Conservation (phyloP, 2,113 vertebrate genomes). For the Odobenus rosmarus region DNA sequence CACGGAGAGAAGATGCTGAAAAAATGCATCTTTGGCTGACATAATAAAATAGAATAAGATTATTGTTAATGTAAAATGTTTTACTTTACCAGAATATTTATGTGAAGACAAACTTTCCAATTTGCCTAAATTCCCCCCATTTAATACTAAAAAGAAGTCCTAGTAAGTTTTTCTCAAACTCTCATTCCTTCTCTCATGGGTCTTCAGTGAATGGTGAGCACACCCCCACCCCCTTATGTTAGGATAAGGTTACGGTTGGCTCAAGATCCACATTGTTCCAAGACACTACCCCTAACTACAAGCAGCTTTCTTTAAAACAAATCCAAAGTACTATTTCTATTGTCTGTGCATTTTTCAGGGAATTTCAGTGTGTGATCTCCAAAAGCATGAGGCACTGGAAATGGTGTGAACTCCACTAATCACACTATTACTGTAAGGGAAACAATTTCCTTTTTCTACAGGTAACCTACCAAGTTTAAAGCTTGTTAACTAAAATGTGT, state of each 20-base stretch:
- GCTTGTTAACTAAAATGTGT: background rate
- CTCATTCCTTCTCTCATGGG: background rate
- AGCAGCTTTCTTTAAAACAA: background rate
- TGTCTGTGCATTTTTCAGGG: background rate
- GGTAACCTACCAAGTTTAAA: background rate
- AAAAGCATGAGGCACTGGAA: background rate
- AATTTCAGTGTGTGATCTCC: background rate
- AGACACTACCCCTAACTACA: background rate
- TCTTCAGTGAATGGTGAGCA: background rate
- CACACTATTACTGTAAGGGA: background rate
- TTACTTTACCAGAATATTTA: background rate
- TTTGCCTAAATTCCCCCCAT: background rate
- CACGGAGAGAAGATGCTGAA: background rate
- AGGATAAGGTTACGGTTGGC: background rate
- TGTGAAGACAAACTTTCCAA: background rate
- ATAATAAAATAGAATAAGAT: background rate
- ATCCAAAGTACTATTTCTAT: background rate
- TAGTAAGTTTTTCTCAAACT: background rate
- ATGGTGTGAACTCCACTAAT: background rate
- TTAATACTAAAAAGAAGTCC: constrained; percentile 30
- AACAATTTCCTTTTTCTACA: background rate
- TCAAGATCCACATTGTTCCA: background rate
- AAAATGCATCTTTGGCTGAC: background rate
- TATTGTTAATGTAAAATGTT: background rate
- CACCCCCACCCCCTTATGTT: background rate